A percentile compares a stretch with the other conserved stretches of the same genome.
These are phyloP conservation scores for Paratilapia polleni DNA, from an alignment of 2,113 vertebrate species.

Conservation along the genomic window DNA sequence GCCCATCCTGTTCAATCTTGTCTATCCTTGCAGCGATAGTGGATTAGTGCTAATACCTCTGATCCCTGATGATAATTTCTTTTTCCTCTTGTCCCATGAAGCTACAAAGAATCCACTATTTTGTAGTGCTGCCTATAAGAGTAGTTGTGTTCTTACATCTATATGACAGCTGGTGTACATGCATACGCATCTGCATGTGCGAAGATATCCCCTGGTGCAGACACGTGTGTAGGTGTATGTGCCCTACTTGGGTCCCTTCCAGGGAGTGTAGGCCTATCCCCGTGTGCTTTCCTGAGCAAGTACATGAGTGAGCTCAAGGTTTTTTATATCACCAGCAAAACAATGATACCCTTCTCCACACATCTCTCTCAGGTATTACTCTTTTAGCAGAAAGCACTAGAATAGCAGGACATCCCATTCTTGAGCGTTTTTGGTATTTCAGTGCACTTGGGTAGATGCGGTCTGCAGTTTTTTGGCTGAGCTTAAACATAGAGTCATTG, in stretches of 20 bases:
- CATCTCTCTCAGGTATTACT: too few species aligned
- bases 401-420: neutral
- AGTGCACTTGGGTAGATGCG: neutral
- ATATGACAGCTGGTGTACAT: conserved; percentile 21
- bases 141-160: conserved; percentile 19
- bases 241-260: conserved; percentile 35
- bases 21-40: conserved; percentile 27
- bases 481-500: neutral
- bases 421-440: neutral
- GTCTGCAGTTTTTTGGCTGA: too few species aligned
- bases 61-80: conserved; percentile 43
- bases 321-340: neutral
- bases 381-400: neutral
- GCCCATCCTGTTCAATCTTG: conserved; percentile 21
- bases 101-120: conserved; percentile 13
- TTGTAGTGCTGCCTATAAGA: conserved; percentile 14
- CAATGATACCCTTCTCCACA: neutral
- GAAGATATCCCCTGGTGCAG: conserved; percentile 24
- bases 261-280: conserved; percentile 1
- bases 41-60: conserved; percentile 48
- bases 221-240: neutral
- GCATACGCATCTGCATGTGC: conserved; percentile 7
- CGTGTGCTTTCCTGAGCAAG: neutral
- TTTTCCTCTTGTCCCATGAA: conserved; percentile 12
- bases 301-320: neutral